Evolutionary conservation across 2,888 invertebrate genomes (phyloP).

Genomic region (Drosophila glabriapex): DNA sequence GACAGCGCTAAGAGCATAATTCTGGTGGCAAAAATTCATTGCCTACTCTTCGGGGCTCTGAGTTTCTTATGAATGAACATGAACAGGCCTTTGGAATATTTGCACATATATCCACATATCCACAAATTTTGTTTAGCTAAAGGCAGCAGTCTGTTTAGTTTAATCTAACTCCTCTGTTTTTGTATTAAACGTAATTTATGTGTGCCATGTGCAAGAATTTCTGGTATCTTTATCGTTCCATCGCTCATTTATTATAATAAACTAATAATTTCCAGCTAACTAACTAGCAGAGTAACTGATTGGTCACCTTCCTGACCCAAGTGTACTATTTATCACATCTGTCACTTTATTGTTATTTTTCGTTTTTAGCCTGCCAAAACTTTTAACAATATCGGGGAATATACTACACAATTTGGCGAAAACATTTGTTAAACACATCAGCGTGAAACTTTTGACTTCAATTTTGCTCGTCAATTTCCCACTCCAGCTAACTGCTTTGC

Average conservation of each 20-base stretch:
- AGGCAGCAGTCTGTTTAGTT: background rate
- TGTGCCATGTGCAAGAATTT: background rate
- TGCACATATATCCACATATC: background rate
- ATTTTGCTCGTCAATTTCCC: background rate
- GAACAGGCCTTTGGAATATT: background rate
- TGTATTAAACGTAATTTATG: background rate
- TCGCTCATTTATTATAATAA: background rate
- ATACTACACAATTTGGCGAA: slow-evolving; percentile 27
- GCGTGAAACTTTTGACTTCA: slow-evolving; percentile 34
- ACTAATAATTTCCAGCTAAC: background rate
- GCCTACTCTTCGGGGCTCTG: slow-evolving; percentile 10
- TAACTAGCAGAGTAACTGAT: background rate
- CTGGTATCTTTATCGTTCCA: background rate
- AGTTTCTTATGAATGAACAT: background rate
- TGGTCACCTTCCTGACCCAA: background rate
- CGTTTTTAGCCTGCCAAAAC: slow-evolving; percentile 10
- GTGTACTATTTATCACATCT: background rate
- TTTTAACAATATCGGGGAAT: slow-evolving; percentile 5
- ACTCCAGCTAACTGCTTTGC: background rate
- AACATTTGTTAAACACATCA: slow-evolving; percentile 43
- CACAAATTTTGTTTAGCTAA: background rate
- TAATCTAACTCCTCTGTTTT: background rate
- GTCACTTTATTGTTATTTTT: background rate
- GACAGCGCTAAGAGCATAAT: slow-evolving; percentile 41
- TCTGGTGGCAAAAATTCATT: slow-evolving; percentile 22